Evolutionary conservation across 2,888 invertebrate genomes (phyloP).

Genomic region (Mesorhabditis spiculigera): DNA sequence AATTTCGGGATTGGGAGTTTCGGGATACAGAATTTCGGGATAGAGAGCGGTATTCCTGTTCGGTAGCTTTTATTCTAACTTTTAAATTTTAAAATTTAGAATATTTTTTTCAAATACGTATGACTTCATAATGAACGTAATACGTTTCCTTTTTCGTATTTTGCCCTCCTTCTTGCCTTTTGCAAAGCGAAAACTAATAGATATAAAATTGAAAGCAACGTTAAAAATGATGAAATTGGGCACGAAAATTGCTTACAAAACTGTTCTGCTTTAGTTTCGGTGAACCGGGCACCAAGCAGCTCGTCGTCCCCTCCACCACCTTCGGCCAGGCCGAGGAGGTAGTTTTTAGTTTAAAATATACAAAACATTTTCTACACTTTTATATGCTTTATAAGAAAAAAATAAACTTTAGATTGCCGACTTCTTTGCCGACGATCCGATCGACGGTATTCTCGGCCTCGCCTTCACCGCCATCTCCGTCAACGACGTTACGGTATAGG

Average conservation of each 20-base stretch:
- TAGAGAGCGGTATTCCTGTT: too few relatives aligned
- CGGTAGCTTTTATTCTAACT: too few relatives aligned
- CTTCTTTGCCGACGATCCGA: slow-evolving; percentile 60
- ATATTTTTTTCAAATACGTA: too few relatives aligned
- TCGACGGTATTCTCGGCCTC: slow-evolving; percentile 55
- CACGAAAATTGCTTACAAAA: neutral
- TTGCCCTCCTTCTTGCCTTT: too few relatives aligned
- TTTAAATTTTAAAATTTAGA: too few relatives aligned
- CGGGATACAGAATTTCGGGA: too few relatives aligned
- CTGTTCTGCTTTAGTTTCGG: neutral
- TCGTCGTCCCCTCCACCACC: slow-evolving; percentile 60
- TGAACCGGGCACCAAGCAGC: slow-evolving; percentile 17
- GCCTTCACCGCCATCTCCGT: slow-evolving; percentile 61
- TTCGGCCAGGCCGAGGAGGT: slow-evolving; percentile 61
- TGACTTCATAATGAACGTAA: too few relatives aligned
- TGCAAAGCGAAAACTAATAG: too few relatives aligned
- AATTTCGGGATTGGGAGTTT: too few relatives aligned
- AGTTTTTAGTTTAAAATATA: neutral
- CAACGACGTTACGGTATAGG: slow-evolving; percentile 52
- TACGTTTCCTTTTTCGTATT: too few relatives aligned
- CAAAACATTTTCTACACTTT: neutral
- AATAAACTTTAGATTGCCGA: slow-evolving; percentile 56
- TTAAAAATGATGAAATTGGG: too few relatives aligned
- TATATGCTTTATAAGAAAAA: neutral
- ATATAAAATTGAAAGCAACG: too few relatives aligned